phyloP scores from a whole-genome alignment of 1,140 invertebrate genomes.

The Nixonia krombeini region DNA sequence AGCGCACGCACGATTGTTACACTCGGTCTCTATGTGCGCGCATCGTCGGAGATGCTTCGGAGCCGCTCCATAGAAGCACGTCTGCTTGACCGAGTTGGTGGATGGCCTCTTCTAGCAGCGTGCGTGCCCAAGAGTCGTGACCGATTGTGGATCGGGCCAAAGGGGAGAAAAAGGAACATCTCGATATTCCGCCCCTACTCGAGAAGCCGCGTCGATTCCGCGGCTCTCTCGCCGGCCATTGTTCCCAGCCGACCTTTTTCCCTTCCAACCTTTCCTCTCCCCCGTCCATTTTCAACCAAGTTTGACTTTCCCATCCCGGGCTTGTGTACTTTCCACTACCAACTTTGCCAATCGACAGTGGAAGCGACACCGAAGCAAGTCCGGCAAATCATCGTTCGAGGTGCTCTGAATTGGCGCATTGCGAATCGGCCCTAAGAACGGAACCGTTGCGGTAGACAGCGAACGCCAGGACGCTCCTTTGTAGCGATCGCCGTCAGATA shows the following conservation, averaged over 20 bases:
- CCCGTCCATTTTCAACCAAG: no score
- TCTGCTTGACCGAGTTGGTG: constrained; percentile 45
- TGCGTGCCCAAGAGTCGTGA: constrained; percentile 48
- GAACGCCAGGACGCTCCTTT: no score
- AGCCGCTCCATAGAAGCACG: constrained; percentile 32
- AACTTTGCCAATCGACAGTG: no score
- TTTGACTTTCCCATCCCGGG: no score
- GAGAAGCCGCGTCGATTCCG: constrained; percentile 35
- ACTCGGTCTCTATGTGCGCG: background rate
- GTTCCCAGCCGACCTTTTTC: constrained; percentile 34
- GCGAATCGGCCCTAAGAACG: no score
- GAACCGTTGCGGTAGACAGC: no score
- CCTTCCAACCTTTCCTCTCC: no score
- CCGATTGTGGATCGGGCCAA: constrained; percentile 46
- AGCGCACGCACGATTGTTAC: constrained; percentile 23
- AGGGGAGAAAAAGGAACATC: constrained; percentile 38
- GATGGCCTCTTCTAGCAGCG: constrained; percentile 45
- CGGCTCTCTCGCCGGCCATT: constrained; percentile 30
- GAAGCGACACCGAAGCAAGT: no score
- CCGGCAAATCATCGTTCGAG: no score
- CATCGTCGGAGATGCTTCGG: constrained; percentile 6
- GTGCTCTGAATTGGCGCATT: no score
- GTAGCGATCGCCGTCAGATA: no score
- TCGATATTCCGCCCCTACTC: constrained; percentile 45
- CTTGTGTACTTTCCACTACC: no score